Evolutionary conservation across 2,113 vertebrate species (phyloP).

Genomic region (Lipophrys pholis): DNA sequence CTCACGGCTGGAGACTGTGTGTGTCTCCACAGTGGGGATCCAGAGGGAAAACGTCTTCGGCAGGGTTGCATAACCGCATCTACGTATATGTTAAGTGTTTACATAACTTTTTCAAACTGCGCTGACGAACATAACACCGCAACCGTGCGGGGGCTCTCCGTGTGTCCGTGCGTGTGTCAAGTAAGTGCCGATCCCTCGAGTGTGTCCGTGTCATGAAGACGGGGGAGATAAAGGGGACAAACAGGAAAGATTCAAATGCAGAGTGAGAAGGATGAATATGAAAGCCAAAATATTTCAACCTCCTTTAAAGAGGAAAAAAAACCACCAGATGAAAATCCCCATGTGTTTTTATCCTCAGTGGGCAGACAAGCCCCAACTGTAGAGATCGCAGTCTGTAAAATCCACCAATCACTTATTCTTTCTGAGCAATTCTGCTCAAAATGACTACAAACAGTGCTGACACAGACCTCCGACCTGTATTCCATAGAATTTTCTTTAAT

Average conservation of each 20-base stretch:
- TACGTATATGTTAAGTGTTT: constrained; percentile 47
- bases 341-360: too few species aligned
- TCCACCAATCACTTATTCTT: not conserved
- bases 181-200: not conserved
- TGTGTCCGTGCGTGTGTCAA: not conserved
- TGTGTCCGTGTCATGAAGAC: not conserved
- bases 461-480: not conserved
- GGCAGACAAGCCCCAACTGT: too few species aligned
- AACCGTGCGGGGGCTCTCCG: not conserved
- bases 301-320: too few species aligned
- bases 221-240: not conserved
- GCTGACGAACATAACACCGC: not conserved
- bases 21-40: not conserved
- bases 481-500: not conserved
- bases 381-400: constrained; percentile 6
- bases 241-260: not conserved
- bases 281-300: too few species aligned
- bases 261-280: not conserved
- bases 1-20: not conserved
- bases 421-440: not conserved
- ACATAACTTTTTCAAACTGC: constrained; percentile 40
- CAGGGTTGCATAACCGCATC: constrained; percentile 45
- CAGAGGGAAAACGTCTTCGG: constrained; percentile 28
- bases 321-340: too few species aligned
- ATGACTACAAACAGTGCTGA: not conserved